phyloP scores from a whole-genome alignment of 2,113 vertebrate genomes.

The Amphilophus citrinellus region DNA sequence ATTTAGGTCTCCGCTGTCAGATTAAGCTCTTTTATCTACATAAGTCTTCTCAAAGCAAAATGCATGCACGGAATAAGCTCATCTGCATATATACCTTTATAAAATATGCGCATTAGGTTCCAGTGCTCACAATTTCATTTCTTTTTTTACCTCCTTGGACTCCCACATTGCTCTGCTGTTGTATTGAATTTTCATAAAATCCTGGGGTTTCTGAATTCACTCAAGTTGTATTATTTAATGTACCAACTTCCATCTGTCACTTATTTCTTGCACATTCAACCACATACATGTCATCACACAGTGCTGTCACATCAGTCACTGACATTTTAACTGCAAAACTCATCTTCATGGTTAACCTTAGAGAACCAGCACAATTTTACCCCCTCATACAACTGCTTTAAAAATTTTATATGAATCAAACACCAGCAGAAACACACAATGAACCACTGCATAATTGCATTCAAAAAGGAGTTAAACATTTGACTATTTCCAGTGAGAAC shows the following conservation, averaged over 20 bases:
- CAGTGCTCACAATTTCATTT: neutral
- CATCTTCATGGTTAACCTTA: neutral
- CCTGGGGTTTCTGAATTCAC: neutral
- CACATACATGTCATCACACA: neutral
- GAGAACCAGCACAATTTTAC: neutral
- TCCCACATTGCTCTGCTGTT: neutral
- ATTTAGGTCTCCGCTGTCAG: slow-evolving; percentile 18
- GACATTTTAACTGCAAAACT: neutral
- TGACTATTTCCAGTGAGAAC: neutral
- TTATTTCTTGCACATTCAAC: neutral
- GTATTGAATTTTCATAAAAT: neutral
- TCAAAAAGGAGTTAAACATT: slow-evolving; percentile 1
- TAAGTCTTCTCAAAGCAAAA: slow-evolving; percentile 27
- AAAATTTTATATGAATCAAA: slow-evolving; percentile 11
- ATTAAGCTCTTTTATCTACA: slow-evolving; percentile 44
- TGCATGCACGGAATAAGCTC: slow-evolving; percentile 6
- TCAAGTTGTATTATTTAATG: neutral
- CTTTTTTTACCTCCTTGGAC: neutral
- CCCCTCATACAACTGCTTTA: neutral
- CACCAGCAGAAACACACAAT: neutral
- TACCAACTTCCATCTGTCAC: neutral
- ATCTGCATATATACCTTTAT: neutral
- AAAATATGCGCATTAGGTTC: neutral
- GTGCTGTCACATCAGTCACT: neutral
- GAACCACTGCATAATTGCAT: neutral